Base-by-base conservation (phyloP, 2,113 vertebrate genomes). In the Spea bombifrons region DNA sequence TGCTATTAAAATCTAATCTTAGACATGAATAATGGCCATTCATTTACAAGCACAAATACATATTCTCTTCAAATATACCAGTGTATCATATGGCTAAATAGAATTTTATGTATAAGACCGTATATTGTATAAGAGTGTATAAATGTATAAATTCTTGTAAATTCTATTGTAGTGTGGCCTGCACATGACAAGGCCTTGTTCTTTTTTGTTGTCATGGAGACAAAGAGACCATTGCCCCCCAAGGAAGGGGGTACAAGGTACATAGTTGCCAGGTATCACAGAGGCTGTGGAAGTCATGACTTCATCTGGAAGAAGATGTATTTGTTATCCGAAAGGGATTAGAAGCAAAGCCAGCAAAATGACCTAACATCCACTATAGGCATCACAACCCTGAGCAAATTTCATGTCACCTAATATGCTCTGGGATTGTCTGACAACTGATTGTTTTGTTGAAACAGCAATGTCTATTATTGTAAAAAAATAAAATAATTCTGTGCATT, bases 121-220 rank as follows among this genome's bases (percentile, higher is more conserved):
- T 30, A 30, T 30, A 30, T 30, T 30, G 30, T 30, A 30, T 30
- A 30, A 30, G 30, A 30, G 30, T 30, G 30, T 30, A 30, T 30
- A 30, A 30, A 30, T 30, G 30, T 30, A 30, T 30, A 30, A 30
- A 30, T 30, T 30, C 30, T 30, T 30, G 30, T 30, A 30, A 30
- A 2, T 30, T 30, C 30, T 30, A 30, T 30, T 10, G 47, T 80
- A 78, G 66, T 71, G 59, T 80, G 53, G 71, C 68, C 3, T 81
- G 59, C 16, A 50, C 46, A 52, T 82, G 48, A 70, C 47, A 84
- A 71, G 47, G 55, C 30, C 55, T 59, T 74, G 78, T 75, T 75
- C 2, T 30, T 30, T 8, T 49, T 7, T 0, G 70, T 84, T 83
- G 76, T 78, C 73, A 72, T 82, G 73, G 82, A 70, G 75, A 81